These are phyloP conservation scores for Galagoides demidoff DNA, from an alignment of 2,797 vertebrate genomes.

Conservation along the genomic window DNA sequence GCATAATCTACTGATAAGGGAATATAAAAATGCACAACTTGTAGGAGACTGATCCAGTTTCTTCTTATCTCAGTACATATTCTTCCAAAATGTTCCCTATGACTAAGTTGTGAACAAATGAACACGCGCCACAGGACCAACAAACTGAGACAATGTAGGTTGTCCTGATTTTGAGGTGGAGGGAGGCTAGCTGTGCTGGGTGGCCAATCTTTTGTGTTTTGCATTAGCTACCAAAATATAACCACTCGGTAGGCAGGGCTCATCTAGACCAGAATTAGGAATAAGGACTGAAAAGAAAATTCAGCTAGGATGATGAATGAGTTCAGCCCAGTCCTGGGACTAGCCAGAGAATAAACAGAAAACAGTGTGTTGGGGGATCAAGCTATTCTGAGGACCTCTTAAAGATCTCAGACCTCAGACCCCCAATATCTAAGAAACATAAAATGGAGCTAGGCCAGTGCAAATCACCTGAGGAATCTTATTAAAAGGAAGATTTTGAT, in stretches of 20 bases:
- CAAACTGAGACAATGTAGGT: not conserved
- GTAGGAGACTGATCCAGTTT: not conserved
- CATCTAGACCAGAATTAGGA: not conserved
- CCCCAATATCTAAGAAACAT: not conserved
- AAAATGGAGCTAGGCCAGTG: not conserved
- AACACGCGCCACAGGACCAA: not conserved
- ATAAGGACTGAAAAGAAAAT: slow-evolving; percentile 9
- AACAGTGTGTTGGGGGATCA: not conserved
- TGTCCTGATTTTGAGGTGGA: not conserved
- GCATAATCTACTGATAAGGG: slow-evolving; percentile 32
- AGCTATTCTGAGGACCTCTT: not conserved
- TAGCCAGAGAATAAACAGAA: not conserved
- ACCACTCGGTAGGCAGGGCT: not conserved
- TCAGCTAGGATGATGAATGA: not conserved
- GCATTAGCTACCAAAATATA: slow-evolving; percentile 20
- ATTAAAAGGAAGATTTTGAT: not conserved
- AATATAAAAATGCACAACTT: slow-evolving; percentile 49
- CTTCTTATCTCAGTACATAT: slow-evolving; percentile 38
- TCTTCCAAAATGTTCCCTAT: slow-evolving; percentile 49
- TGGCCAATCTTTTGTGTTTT: not conserved
- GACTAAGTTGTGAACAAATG: slow-evolving; percentile 52
- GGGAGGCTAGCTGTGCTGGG: not conserved
- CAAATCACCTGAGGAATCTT: not conserved
- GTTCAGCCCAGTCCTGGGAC: not conserved
- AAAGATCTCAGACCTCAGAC: not conserved